These are phyloP conservation scores for Dynastes hyllus DNA, from an alignment of 2,888 invertebrate species.

Conservation along the genomic window DNA sequence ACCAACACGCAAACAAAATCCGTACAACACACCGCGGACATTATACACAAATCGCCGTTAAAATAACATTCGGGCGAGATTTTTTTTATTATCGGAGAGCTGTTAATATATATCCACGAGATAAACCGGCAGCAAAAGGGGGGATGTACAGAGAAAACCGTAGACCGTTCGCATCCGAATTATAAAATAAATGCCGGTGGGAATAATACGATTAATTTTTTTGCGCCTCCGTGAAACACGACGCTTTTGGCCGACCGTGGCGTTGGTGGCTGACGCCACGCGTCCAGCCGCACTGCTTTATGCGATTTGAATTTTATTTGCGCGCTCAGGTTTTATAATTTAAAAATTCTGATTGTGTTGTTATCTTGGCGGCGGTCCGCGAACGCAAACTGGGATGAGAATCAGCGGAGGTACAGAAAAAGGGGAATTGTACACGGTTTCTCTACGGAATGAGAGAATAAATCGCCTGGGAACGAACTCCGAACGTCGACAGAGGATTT, in stretches of 20 bases:
- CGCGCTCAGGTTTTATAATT: constrained; percentile 59
- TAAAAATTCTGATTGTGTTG: constrained; percentile 57
- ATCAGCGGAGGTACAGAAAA: constrained; percentile 7
- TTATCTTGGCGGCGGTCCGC: constrained; percentile 46
- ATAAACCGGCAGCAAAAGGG: constrained; percentile 55
- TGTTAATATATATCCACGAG: constrained; percentile 53
- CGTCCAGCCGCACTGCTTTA: constrained; percentile 32
- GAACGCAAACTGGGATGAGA: constrained; percentile 13
- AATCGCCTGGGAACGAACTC: constrained; percentile 44
- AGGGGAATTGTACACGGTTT: constrained; percentile 27
- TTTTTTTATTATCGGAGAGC: constrained; percentile 47
- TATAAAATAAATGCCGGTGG: constrained; percentile 63
- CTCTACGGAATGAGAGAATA: constrained; percentile 32
- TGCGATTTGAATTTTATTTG: constrained; percentile 63
- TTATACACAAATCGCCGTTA: constrained; percentile 23
- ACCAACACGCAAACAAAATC: constrained; percentile 4
- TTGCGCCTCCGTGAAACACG: constrained; percentile 54
- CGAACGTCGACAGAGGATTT: constrained; percentile 47
- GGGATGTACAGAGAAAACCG: constrained; percentile 4
- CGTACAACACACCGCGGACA: neutral
- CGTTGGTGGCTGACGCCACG: constrained; percentile 7
- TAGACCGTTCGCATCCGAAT: constrained; percentile 57
- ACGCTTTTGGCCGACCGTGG: constrained; percentile 1
- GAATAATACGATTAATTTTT: constrained; percentile 66
- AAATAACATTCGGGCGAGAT: constrained; percentile 24